phyloP scores from a whole-genome alignment of 2,888 invertebrate species.

The Andrena bucephala region DNA sequence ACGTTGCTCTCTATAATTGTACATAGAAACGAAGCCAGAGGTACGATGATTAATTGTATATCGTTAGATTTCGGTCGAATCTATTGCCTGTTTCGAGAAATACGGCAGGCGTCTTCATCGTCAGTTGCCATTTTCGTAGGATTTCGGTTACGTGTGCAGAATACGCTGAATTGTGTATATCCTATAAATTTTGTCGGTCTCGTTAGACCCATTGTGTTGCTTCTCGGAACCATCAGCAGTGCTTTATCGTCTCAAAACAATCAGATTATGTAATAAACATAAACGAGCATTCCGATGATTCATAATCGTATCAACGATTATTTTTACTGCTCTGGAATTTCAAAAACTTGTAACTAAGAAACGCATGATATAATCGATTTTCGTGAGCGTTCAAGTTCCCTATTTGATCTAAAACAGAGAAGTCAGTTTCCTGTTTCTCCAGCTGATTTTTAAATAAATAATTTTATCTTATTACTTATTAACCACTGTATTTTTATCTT shows the following conservation, averaged over 20 bases:
- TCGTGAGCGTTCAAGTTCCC: background rate
- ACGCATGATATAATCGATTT: background rate
- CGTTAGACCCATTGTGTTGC: background rate
- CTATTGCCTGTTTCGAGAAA: constrained; percentile 4
- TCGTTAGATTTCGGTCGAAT: constrained; percentile 27
- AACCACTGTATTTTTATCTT: background rate
- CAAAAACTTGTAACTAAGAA: too few species aligned
- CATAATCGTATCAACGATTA: background rate
- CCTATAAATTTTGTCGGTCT: constrained; percentile 21
- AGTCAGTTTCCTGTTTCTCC: background rate
- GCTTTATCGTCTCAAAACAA: background rate
- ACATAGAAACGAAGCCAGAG: constrained; percentile 54
- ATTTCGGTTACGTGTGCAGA: background rate
- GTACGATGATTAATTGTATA: constrained; percentile 1
- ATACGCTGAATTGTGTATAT: constrained; percentile 6
- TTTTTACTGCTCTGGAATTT: background rate
- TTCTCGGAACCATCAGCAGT: background rate
- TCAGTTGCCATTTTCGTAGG: constrained; percentile 2
- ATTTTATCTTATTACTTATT: background rate
- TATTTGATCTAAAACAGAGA: background rate
- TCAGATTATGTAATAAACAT: background rate
- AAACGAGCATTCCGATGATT: background rate
- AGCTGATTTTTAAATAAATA: background rate
- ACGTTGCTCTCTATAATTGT: constrained; percentile 78
- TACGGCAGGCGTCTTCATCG: background rate